Evolutionary conservation across 2,888 invertebrate species (phyloP).

Genomic region (Drosophila setosimentum): DNA sequence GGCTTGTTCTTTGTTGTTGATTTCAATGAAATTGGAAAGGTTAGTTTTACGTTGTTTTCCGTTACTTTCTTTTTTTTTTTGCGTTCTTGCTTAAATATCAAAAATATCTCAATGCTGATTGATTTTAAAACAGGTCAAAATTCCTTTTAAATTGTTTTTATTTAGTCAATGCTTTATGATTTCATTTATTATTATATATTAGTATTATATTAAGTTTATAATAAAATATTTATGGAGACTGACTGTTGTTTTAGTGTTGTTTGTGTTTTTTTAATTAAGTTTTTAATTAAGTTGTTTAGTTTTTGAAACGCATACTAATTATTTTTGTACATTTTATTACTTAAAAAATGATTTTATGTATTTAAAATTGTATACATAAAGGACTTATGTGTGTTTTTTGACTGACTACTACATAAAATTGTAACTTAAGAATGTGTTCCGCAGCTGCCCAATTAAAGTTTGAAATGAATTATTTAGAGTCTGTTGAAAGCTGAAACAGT

Average conservation of each 20-base stretch:
- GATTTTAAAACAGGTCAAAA: neutral
- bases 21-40: neutral
- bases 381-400: too few relatives aligned
- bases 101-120: neutral
- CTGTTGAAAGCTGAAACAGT: constrained; percentile 3
- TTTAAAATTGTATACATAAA: too few relatives aligned
- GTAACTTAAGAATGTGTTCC: neutral
- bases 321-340: neutral
- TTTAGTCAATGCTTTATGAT: neutral
- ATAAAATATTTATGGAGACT: too few relatives aligned
- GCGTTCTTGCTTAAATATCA: neutral
- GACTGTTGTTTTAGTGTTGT: neutral
- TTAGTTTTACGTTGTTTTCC: neutral
- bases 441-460: neutral
- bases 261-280: neutral
- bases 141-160: neutral
- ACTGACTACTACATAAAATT: neutral
- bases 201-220: too few relatives aligned
- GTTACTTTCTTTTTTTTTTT: neutral
- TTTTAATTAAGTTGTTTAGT: neutral
- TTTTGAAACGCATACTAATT: neutral
- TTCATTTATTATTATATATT: too few relatives aligned
- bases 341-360: too few relatives aligned
- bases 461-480: neutral
- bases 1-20: neutral